Evolutionary conservation across 2,888 invertebrate species (phyloP), one percentile per base, ranked within the genome.

Genomic region (Coenonympha arcania): DNA sequence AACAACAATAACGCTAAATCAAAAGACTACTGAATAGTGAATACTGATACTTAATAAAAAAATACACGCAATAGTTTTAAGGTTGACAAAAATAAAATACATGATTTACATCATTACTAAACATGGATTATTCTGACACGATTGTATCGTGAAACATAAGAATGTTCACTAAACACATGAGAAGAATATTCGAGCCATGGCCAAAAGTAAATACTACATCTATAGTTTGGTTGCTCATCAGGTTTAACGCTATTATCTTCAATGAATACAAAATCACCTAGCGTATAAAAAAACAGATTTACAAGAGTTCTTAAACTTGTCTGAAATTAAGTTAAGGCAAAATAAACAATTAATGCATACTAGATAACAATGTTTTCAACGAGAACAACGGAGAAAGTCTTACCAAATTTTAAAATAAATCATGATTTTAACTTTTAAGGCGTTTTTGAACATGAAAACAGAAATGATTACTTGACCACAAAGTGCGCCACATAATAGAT

Each of bases 1-100:
- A 28, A 19, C 42, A 19, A n/a, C n/a, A n/a, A n/a, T 43, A 33
- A 22, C 43, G 43, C 22, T 33, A 43, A 43, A 30, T 43, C 43
- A 31, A 43, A 43, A 43, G 43, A 31, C 15, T 20, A 13, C 11
- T 20, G 33, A 33, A 9, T 20, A 13, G 8, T 20, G 33, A 33
- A 9, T 20, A 13, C 11, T 20, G 33, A 33, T 30, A 8, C 43
- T 43, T 43, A 31, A n/a, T n/a, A 6, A 22, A 22, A 31, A 43
- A 31, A 20, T 43, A 19, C n/a, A 30, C 30, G 26, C n/a, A 41
- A 30, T 8, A 18, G 11, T n/a, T n/a, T n/a, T 30, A 19, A 1
- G 13, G 18, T 41, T 41, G 19, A 30, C 30, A 19, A 2, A 30
- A 41, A 30, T 15, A 4, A 33, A 20, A 15, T 15, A 15, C 15